A percentile compares a stretch with the other conserved stretches of the same genome.
Conservation (phyloP, 2,113 vertebrate genomes). For the Gallinago paraguaiae region DNA sequence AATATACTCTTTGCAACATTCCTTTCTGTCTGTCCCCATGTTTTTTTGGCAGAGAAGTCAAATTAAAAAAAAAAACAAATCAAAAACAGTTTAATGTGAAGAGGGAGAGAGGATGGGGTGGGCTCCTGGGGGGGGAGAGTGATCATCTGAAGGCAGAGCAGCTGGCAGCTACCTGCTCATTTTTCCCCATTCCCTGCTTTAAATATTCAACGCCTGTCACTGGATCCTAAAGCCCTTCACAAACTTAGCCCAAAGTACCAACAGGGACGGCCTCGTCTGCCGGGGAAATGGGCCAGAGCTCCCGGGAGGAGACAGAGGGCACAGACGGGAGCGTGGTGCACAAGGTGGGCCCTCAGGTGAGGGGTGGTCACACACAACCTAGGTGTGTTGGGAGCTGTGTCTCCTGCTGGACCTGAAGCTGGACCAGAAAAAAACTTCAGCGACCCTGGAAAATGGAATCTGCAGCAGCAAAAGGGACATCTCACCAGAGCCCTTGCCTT, state of each 20-base stretch:
- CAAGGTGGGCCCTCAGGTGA: rapidly evolving
- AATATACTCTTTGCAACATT: neutral
- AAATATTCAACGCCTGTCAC: neutral
- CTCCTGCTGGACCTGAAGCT: neutral
- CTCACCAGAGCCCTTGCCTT: neutral
- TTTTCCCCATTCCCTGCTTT: neutral
- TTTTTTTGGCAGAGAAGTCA: neutral
- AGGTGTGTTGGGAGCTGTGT: neutral
- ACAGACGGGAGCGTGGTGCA: rapidly evolving
- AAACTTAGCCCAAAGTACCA: neutral
- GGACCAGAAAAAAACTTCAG: neutral
- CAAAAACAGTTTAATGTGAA: neutral
- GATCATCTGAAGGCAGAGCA: neutral
- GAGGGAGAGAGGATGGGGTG: rapidly evolving
- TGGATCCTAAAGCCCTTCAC: neutral
- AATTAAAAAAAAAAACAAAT: neutral
- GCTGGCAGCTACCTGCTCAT: neutral
- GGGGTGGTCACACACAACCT: neutral
- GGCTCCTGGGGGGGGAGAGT: neutral
- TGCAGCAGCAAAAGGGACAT: neutral
- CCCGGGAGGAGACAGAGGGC: neutral
- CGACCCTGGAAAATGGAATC: rapidly evolving
- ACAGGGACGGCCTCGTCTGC: rapidly evolving
- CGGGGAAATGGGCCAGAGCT: neutral
- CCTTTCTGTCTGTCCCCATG: neutral